Base-by-base conservation (phyloP, 2,888 invertebrate genomes). In the Pterostichus madidus region DNA sequence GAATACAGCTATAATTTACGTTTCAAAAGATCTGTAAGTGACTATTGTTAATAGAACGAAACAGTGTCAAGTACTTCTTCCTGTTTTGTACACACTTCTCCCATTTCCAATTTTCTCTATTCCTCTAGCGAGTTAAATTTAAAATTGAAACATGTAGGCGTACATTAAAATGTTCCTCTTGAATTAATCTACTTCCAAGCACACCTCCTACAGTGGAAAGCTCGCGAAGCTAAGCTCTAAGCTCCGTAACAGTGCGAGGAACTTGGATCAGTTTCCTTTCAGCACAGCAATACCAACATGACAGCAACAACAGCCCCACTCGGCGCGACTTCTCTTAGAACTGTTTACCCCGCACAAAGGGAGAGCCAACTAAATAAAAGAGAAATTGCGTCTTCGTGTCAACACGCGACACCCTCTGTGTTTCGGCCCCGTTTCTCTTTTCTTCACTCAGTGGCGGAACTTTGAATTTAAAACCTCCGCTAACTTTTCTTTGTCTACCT, bases 351-450 rank as follows among this genome's bases (percentile, higher is more conserved):
- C 56, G 5, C 32, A 56, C 77, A 56, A 77, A 39, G 56, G 39
- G 15, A 56, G 13, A 44, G 35, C 56, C 77, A 77, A 77, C 53
- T 77, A 77, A 77, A 77, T 77, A 79, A 68, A 49, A 79, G 79
- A 79, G 79, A 79, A 79, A 79, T 79, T 68, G 68, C 49, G 68
- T 68, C 79, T 79, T 79, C 68, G 46, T 68, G 79, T 79, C 79
- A 79, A 79, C 68, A 79, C 31, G 39, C 15, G 8, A 56, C 56
- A 17, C 56, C 44, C 68, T 71, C 17, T 44, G 68, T 71, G 56
- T 56, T 17, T 49, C n/a, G 49, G 49, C 49, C 49, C 13, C n/a
- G 49, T 49, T 49, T 71, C 32, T 15, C 13, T 71, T 13, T 71
- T 71, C 13, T 49, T 11, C n/a, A 49, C 11, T 5, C 49, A 49